Evolutionary conservation across 2,113 vertebrate genomes (phyloP), one percentile per base, ranked within the genome.

Genomic region (Dipodomys spectabilis): DNA sequence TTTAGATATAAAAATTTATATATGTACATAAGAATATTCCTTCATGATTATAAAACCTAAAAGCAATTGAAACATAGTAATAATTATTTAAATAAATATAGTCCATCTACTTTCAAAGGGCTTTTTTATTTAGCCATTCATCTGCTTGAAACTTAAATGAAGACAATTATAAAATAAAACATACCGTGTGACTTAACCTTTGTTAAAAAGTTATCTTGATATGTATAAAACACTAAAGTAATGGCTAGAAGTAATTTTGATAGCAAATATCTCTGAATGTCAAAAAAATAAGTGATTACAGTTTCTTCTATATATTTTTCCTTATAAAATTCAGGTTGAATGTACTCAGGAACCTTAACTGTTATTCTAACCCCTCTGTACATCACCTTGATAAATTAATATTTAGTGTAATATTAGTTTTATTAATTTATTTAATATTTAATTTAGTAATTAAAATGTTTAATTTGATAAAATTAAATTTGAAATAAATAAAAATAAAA

Each of bases 11-110:
- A n/a, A 71, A 13, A 53, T 67, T 19, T 49, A n/a, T 53, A 11
- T 20, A 82, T 78, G 2, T 65, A 39, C 44, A 74, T 80, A 53
- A 45, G 2, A 82, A 77, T 87, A 80, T 86, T 44, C 65, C 87
- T 64, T 77, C 27, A 71, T 65, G 10, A 4, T 82, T 92, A 64
- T 0, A 90, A n/a, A n/a, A n/a, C n/a, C n/a, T n/a, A n/a, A n/a
- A n/a, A n/a, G n/a, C n/a, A n/a, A n/a, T n/a, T n/a, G n/a, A n/a
- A n/a, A n/a, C n/a, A n/a, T n/a, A n/a, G n/a, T n/a, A n/a, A n/a
- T n/a, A n/a, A n/a, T n/a, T 84, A 72, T 60, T 93, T 91, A 85
- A 68, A 87, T 60, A 67, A 71, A 23, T 74, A 80, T 86, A 16
- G 0, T 45, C 35, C 2, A 86, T 62, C 15, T 78, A 53, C 65